These are phyloP conservation scores for Distichodus sexfasciatus DNA, from an alignment of 2,797 vertebrate species.

Conservation along the genomic window DNA sequence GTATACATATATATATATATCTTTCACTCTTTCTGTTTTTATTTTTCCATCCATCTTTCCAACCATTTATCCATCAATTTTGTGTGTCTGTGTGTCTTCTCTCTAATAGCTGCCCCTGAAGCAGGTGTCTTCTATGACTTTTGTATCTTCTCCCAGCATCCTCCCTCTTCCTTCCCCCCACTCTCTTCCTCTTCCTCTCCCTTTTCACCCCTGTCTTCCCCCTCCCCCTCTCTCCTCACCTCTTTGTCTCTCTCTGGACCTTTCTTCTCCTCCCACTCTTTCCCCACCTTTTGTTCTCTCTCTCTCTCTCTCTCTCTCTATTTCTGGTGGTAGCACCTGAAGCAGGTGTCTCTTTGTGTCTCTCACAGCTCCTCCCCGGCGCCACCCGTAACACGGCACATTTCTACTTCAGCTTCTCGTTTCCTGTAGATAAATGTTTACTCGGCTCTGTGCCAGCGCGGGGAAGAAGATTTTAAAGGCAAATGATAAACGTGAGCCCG, in stretches of 20 bases:
- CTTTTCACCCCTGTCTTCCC: too few relatives aligned
- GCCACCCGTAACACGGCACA: conserved; percentile 3
- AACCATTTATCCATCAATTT: too few relatives aligned
- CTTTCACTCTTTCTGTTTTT: too few relatives aligned
- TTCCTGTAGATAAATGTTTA: conserved; percentile 2
- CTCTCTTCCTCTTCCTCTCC: too few relatives aligned
- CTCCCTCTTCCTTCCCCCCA: too few relatives aligned
- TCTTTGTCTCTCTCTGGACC: neutral
- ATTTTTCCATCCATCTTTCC: too few relatives aligned
- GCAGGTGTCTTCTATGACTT: too few relatives aligned
- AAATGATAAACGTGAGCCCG: conserved; percentile 15
- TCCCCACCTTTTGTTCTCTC: neutral
- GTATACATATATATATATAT: too few relatives aligned
- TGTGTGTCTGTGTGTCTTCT: too few relatives aligned
- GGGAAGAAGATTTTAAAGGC: neutral
- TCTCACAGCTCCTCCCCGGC: conserved; percentile 20
- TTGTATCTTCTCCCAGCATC: too few relatives aligned
- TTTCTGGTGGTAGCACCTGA: conserved; percentile 33
- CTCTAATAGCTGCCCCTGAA: too few relatives aligned
- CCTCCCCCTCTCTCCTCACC: too few relatives aligned
- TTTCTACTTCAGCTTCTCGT: neutral
- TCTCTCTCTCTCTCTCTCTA: conserved; percentile 24
- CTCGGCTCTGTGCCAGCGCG: neutral
- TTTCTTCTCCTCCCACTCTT: neutral
- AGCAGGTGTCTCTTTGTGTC: conserved; percentile 46